Conservation (phyloP, 2,888 invertebrate species). For the Sesia apiformis region DNA sequence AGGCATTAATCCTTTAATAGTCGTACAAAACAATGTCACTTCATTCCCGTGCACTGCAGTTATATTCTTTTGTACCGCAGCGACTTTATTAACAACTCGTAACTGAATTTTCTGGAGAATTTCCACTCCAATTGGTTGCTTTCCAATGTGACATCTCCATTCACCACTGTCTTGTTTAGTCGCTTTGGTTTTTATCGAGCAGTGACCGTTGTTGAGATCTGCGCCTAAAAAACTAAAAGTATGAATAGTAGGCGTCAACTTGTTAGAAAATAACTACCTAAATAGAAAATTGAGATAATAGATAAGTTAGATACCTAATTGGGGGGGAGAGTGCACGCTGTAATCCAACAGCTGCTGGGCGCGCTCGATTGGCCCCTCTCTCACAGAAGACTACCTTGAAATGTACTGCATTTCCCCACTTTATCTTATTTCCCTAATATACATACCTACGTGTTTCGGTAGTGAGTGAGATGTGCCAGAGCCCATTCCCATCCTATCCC, state of each 20-base stretch:
- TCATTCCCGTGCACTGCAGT: slow-evolving; percentile 36
- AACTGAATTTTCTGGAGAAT: slow-evolving; percentile 39
- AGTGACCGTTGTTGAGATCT: slow-evolving; percentile 46
- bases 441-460: too few species aligned
- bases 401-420: too few species aligned
- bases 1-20: slow-evolving; percentile 39
- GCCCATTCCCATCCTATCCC: too few species aligned
- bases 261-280: background rate
- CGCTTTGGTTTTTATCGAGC: slow-evolving; percentile 39
- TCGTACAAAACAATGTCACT: slow-evolving; percentile 49
- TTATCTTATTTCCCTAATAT: too few species aligned
- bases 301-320: too few species aligned
- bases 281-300: too few species aligned
- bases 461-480: too few species aligned
- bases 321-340: too few species aligned
- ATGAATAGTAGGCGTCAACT: background rate
- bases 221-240: slow-evolving; percentile 42
- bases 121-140: slow-evolving; percentile 34
- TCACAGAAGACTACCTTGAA: too few species aligned
- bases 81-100: slow-evolving; percentile 43
- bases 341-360: too few species aligned
- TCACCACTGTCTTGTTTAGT: slow-evolving; percentile 41
- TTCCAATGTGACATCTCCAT: slow-evolving; percentile 68
- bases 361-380: too few species aligned
- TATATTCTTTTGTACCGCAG: slow-evolving; percentile 41